Evolutionary conservation across 1,140 invertebrate species (phyloP).

Genomic region (Lycorma delicatula): DNA sequence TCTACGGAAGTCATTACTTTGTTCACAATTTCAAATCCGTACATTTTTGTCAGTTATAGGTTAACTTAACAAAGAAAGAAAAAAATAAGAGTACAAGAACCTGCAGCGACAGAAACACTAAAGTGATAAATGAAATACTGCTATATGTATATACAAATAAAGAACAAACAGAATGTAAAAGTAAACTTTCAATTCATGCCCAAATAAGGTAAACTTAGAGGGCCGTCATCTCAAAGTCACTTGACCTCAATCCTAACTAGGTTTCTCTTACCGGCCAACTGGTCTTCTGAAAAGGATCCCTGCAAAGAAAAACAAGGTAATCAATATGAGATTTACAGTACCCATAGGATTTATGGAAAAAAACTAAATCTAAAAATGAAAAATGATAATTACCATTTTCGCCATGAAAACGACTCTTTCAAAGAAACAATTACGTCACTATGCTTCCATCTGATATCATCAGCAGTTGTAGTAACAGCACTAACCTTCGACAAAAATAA

Average conservation of each 20-base stretch:
- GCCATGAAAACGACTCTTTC: too few relatives aligned
- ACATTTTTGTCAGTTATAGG: slow-evolving; percentile 34
- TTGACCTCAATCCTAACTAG: slow-evolving; percentile 31
- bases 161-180: too few relatives aligned
- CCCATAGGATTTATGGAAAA: background rate
- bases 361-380: background rate
- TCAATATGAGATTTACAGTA: background rate
- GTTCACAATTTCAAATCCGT: slow-evolving; percentile 43
- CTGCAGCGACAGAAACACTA: too few relatives aligned
- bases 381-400: background rate
- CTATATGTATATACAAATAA: too few relatives aligned
- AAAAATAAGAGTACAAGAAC: slow-evolving; percentile 7
- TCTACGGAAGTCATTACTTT: slow-evolving; percentile 47
- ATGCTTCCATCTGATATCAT: too few relatives aligned
- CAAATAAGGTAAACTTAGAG: slow-evolving; percentile 34
- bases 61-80: background rate
- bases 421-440: too few relatives aligned
- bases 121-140: too few relatives aligned
- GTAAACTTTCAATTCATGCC: slow-evolving; percentile 29
- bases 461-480: too few relatives aligned
- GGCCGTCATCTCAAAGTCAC: slow-evolving; percentile 29
- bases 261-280: slow-evolving; percentile 63
- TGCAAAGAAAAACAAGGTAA: slow-evolving; percentile 43
- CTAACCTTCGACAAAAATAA: too few relatives aligned
- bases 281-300: slow-evolving; percentile 82